Evolutionary conservation across 2,113 vertebrate genomes (phyloP).

Genomic region (Engraulis encrasicolus): DNA sequence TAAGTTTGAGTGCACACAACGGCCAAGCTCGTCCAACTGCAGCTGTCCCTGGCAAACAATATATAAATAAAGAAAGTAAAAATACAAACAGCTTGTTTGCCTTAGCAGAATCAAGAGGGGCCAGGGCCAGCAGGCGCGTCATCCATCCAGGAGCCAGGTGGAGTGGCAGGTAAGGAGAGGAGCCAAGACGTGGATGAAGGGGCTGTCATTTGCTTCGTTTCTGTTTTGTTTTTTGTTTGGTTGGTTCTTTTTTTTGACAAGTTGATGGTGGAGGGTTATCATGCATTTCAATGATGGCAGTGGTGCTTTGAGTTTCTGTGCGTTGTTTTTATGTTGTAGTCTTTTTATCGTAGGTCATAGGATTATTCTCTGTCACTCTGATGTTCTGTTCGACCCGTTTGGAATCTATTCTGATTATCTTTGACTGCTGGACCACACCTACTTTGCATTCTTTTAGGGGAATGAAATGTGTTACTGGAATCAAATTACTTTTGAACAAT

Average conservation of each 20-base stretch:
- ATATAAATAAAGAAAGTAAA: constrained; percentile 3
- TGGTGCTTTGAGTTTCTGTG: neutral
- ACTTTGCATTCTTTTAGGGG: neutral
- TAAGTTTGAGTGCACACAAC: constrained; percentile 42
- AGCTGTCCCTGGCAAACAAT: constrained; percentile 4
- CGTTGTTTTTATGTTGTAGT: no score
- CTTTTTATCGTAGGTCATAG: no score
- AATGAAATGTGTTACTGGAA: neutral
- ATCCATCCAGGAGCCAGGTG: neutral
- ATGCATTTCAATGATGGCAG: neutral
- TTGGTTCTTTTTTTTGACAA: neutral
- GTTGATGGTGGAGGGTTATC: neutral
- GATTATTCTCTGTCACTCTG: no score
- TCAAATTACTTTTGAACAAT: neutral
- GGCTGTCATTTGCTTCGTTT: neutral
- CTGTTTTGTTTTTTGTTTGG: neutral
- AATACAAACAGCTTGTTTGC: neutral
- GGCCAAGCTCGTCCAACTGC: constrained; percentile 45
- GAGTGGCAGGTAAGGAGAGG: neutral
- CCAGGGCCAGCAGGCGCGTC: neutral
- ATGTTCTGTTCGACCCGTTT: no score
- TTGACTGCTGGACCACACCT: no score
- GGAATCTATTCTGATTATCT: no score
- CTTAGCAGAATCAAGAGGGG: neutral
- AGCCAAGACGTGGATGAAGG: neutral